Evolutionary conservation across 2,888 invertebrate genomes (phyloP), one percentile per base, ranked within the genome.

Genomic region (Plagodis dolabraria): DNA sequence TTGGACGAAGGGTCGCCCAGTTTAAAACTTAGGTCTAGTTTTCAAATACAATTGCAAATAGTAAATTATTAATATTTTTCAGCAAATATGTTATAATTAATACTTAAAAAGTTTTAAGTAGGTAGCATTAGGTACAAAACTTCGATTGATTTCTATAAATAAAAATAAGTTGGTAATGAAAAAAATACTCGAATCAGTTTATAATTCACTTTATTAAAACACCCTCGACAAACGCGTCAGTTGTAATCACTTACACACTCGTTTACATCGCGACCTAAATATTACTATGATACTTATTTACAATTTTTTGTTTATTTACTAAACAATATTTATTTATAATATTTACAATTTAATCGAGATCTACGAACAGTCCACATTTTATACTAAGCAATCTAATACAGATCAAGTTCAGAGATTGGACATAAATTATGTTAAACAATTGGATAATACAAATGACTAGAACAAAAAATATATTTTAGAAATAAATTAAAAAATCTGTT

Each of bases 161-260:
- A 22, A 22, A 22, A 22, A 22, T 22, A 22, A 22, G 22, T 22
- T 2, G 22, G 22, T 22, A 22, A 22, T 22, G 22, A 22, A 2
- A 22, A 22, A 22, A 22, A 22, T 4, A 22, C 22, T 22, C 22
- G 4, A 22, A 22, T 22, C 22, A 22, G 22, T 22, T 85, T 81
- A 79, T 82, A 85, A 80, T 78, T 87, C 83, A 83, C 84, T 92
- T 91, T 92, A 92, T 87, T 92, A 91, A 92, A 92, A 92, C 90
- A 89, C 88, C 89, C 88, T 86, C 85, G 85, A 87, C 84, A 82
- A 82, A 80, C 74, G 83, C 85, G 71, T 81, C 83, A 79, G 79
- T 80, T 78, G 58, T 60, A 50, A 48, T 60, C 52, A 52, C 47
- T 87, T 86, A 85, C 85, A 86, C 87, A 89, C 84, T 85, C 85